Base-by-base conservation (phyloP, 1,140 invertebrate species). In the Drosophila burlai region DNA sequence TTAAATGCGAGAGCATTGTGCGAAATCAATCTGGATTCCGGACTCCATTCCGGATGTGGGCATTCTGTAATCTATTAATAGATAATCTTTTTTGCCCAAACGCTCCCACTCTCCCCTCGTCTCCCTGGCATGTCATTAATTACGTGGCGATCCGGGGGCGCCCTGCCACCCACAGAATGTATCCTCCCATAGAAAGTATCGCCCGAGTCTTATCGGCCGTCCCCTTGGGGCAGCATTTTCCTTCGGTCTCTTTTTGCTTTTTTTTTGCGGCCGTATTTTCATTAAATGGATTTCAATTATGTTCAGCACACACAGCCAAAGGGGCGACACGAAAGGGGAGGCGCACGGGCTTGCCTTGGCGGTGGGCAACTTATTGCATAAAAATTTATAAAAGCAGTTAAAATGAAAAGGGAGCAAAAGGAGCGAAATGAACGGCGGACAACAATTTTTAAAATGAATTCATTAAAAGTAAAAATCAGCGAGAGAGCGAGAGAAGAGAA, bases 231-330 rank as follows among this genome's bases (percentile, higher is more conserved):
- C 40, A 47, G 67, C 67, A 50, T 68, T 55, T 49, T 65, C 31
- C 49, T 63, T 55, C 18, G 24, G 46, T 62, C 34, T 47, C 34
- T 31, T 29, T 26, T 49, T 29, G 3, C 15, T 16, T 16, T 24
- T 58, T 75, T 83, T 83, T 80, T 80, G 83, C 79, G 76, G 82
- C 81, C 84, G 74, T 79, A 75, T 89, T 89, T 89, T 90, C 79
- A 90, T 90, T 90, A 90, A 90, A 90, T 80, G 85, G 85, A 90
- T 90, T 90, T 90, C 85, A 90, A 90, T 90, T 90, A 90, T 82
- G 80, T 82, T 81, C 83, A 72, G 68, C 55, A 57, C 67, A 47
- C 45, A 81, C 45, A 52, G 65, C 29, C 57, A 38, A 61, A 63
- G 71, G 29, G 47, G 24, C 16, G 18, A 26, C n/a, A 29, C 16